Evolutionary conservation across 2,113 vertebrate genomes (phyloP), one percentile per base, ranked within the genome.

Genomic region (Daubentonia madagascariensis): DNA sequence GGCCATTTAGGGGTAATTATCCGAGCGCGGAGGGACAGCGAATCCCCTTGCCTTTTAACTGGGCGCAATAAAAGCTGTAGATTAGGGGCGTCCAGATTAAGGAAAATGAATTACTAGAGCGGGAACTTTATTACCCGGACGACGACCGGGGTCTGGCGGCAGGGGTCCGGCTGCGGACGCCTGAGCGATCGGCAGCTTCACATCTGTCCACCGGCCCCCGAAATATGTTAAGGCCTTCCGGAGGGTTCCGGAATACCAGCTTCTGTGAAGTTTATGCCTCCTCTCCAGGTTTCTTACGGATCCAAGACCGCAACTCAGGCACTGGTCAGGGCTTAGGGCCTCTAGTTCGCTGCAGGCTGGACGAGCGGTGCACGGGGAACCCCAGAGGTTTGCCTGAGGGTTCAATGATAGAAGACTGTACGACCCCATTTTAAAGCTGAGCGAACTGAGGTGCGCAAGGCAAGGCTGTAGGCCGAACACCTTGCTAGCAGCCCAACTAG

Each of bases 1-100:
- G 98, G 99, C 99, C 99, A 98, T 99, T 99, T 99, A 98, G 98
- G 98, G 98, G 98, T 99, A 99, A 99, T 99, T 99, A 99, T 99
- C 98, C 97, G 96, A 98, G 98, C 98, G 98, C 98, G 98, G 98
- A 98, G 98, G 98, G 99, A 98, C 98, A 95, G 98, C 85, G 91
- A 98, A 98, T 98, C 98, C 98, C 97, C 98, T 98, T 98, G 96
- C 96, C 98, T 99, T 99, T 99, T 99, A 98, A 99, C 98, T 97
- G 97, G 98, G 98, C 98, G 98, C 98, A 98, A 99, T 99, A 99
- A 99, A 99, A 98, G 98, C 97, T 98, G 98, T 73, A 99, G 99
- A 99, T 99, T 68, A 99, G 98, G 97, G 98, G 93, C 93, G 80
- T 97, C 98, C 96, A 98, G 97, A 98, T 98, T 98, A 98, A 96